Percentiles rank a stretch among this genome's conserved stretches.
Evolutionary conservation across 1,140 invertebrate genomes (phyloP).

Genomic region (Drosophila arizonae): DNA sequence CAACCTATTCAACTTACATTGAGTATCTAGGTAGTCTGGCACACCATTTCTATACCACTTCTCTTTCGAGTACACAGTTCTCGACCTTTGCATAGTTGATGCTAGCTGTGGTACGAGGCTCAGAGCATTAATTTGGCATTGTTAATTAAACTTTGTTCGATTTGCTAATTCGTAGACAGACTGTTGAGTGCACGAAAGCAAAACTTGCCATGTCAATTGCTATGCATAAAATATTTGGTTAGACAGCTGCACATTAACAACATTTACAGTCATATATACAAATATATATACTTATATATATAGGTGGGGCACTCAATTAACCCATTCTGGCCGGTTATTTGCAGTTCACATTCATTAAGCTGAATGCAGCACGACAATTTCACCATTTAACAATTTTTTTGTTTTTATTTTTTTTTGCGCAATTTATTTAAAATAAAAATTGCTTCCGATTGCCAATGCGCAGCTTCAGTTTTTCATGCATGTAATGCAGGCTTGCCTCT

Average conservation of each 20-base stretch:
- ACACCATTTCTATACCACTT: not conserved
- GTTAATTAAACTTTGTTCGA: constrained; percentile 70
- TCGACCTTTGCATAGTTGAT: constrained; percentile 19
- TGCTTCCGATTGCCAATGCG: constrained; percentile 67
- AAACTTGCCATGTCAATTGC: constrained; percentile 43
- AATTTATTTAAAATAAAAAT: constrained; percentile 81
- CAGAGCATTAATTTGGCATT: constrained; percentile 41
- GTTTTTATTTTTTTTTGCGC: constrained; percentile 48
- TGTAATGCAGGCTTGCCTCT: constrained; percentile 61
- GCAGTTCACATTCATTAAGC: constrained; percentile 76
- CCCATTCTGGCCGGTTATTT: constrained; percentile 48
- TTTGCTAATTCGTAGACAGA: constrained; percentile 36
- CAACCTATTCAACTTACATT: not conserved
- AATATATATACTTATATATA: not conserved
- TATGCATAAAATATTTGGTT: constrained; percentile 41
- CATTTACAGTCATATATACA: not conserved
- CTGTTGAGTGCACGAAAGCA: constrained; percentile 42
- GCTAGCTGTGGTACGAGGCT: constrained; percentile 4
- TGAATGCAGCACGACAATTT: constrained; percentile 77
- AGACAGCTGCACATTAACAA: constrained; percentile 38
- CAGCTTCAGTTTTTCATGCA: constrained; percentile 58
- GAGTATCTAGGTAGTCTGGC: not conserved
- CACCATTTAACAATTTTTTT: constrained; percentile 4
- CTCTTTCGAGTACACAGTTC: not conserved
- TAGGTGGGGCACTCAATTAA: constrained; percentile 50